Conservation (phyloP, 2,888 invertebrate species). For the Anthrax anthrax region DNA sequence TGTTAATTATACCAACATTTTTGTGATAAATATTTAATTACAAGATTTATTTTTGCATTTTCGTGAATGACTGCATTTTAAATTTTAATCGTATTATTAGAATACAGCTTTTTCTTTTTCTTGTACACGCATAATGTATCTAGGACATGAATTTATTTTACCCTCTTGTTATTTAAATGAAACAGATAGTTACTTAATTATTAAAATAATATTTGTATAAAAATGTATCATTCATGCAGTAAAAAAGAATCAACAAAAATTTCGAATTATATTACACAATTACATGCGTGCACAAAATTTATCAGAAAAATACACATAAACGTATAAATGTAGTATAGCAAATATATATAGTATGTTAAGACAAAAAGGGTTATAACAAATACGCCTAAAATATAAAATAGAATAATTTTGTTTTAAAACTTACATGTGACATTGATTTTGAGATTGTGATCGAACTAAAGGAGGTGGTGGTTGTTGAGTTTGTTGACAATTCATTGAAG, state of each 20-base stretch:
- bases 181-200: not conserved
- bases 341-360: no score
- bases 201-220: no score
- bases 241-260: no score
- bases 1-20: no score
- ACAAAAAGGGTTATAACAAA: no score
- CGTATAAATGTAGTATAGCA: no score
- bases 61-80: no score
- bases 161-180: not conserved
- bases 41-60: no score
- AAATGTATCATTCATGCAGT: no score
- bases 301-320: not conserved
- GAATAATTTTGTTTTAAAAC: not conserved
- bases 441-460: conserved; percentile 36
- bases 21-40: no score
- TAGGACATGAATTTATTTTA: conserved; percentile 7
- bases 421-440: conserved; percentile 13
- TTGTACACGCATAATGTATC: conserved; percentile 16
- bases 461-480: conserved; percentile 31
- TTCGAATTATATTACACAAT: not conserved
- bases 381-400: not conserved
- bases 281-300: not conserved
- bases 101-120: not conserved
- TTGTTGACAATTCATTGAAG: conserved; percentile 8
- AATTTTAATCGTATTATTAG: no score